Base-by-base conservation (phyloP, 2,797 vertebrate genomes). In the Garrulus glandarius region DNA sequence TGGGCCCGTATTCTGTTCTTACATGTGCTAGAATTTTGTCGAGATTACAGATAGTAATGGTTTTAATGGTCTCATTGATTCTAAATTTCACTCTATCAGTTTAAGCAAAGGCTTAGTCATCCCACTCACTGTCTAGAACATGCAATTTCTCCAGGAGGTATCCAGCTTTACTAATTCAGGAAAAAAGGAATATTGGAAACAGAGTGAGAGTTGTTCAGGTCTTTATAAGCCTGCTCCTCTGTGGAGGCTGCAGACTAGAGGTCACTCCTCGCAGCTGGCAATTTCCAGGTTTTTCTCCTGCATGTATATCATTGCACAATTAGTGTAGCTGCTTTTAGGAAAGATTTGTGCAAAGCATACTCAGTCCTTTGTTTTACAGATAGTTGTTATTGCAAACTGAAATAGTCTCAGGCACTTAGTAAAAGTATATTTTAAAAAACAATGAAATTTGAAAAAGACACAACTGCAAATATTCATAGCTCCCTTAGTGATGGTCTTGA, bases 401-500 rank as follows among this genome's bases (percentile, higher is more conserved):
- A 83, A 26, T 83, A 57, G 29, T 20, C 77, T 70, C n/a, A 17
- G 34, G 34, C 72, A 69, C 50, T 91, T 87, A 90, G 53, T 71
- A 63, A 55, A 91, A 57, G 11, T 57, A 19, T 77, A 47, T 76
- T 77, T 95, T 27, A 43, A 79, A 95, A 91, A 90, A 13, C 53
- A 84, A 70, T 76, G 50, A 68, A 90, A 90, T 34, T 57, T 60
- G 57, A 80, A 91, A 60, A 68, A 37, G 41, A 74, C 36, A 80
- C 69, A 89, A 52, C 71, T 81, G 52, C 43, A 94, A 89, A 79
- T 82, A 86, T 94, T 92, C 71, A 92, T 78, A 80, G 60, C 34
- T 95, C 90, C 76, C 69, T 86, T 79, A 88, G 55, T 0, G 2
- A 55, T 63, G 24, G 55, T 63, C 63, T 89, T 86, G 61, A 79